phyloP scores from a whole-genome alignment of 2,113 vertebrate genomes.

The Larimichthys polyactis region DNA sequence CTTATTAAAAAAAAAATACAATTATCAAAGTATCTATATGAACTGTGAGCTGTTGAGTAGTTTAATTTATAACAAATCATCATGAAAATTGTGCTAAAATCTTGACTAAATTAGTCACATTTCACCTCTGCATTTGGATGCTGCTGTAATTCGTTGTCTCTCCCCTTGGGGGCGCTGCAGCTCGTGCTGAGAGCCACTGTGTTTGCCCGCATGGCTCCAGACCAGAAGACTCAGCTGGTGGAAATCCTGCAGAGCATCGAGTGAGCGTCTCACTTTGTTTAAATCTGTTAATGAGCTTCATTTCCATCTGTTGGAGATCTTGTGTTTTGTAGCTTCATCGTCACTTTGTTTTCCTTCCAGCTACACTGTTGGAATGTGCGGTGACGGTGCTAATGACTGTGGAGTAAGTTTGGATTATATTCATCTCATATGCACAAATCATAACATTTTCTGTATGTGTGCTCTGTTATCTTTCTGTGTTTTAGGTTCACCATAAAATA shows the following conservation, averaged over 20 bases:
- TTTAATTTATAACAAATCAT: too few relatives aligned
- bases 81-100: neutral
- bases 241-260: slow-evolving; percentile 95
- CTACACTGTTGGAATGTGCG: slow-evolving; percentile 98
- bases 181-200: slow-evolving; percentile 91
- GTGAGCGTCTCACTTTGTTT: slow-evolving; percentile 83
- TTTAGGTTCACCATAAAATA: neutral
- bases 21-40: too few relatives aligned
- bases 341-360: slow-evolving; percentile 78
- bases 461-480: neutral
- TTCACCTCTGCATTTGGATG: neutral
- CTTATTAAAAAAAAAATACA: too few relatives aligned
- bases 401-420: slow-evolving; percentile 88
- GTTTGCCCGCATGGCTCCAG: slow-evolving; percentile 97
- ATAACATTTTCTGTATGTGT: neutral
- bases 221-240: slow-evolving; percentile 97
- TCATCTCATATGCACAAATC: neutral
- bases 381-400: slow-evolving; percentile 98
- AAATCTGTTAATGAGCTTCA: neutral
- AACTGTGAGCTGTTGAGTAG: too few relatives aligned
- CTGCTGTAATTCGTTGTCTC: slow-evolving; percentile 29
- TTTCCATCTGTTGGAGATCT: neutral
- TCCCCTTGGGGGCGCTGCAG: slow-evolving; percentile 77
- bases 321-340: neutral
- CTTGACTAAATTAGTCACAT: too few relatives aligned